phyloP scores from a whole-genome alignment of 2,888 invertebrate species.

The Palloptera scutellata region DNA sequence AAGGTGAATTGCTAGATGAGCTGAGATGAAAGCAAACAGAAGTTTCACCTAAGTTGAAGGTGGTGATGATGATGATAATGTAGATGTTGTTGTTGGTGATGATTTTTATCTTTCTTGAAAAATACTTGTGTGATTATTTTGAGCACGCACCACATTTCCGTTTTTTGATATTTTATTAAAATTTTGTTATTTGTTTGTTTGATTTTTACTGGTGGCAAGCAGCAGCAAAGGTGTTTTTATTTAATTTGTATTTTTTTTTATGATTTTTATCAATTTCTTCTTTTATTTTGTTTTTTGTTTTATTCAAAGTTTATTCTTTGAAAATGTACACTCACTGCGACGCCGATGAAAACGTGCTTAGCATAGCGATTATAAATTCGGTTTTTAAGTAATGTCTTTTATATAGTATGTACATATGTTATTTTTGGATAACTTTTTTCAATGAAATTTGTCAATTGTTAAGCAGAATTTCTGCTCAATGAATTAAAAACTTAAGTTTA shows the following conservation, averaged over 20 bases:
- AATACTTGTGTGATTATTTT: constrained; percentile 43
- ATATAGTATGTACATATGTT: background rate
- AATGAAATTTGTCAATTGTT: background rate
- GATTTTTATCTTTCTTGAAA: constrained; percentile 21
- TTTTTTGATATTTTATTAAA: constrained; percentile 35
- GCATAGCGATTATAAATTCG: constrained; percentile 25
- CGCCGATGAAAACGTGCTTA: constrained; percentile 39
- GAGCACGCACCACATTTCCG: constrained; percentile 49
- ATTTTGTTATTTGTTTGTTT: constrained; percentile 22
- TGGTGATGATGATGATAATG: constrained; percentile 25
- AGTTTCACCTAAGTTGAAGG: constrained; percentile 9
- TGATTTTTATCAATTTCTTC: constrained; percentile 32
- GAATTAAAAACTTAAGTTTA: background rate
- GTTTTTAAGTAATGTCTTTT: background rate
- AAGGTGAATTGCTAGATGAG: background rate
- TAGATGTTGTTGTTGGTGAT: constrained; percentile 14
- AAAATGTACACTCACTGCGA: constrained; percentile 16
- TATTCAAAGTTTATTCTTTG: constrained; percentile 13
- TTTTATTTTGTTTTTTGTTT: constrained; percentile 33
- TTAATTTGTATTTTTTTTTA: constrained; percentile 43
- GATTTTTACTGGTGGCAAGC: constrained; percentile 10
- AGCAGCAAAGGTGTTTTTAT: constrained; percentile 33
- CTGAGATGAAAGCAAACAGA: background rate
- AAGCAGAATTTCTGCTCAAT: background rate
- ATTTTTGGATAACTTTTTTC: background rate